Evolutionary conservation across 2,113 vertebrate genomes (phyloP), one percentile per base, ranked within the genome.

Genomic region (Ancistrus triradiatus): DNA sequence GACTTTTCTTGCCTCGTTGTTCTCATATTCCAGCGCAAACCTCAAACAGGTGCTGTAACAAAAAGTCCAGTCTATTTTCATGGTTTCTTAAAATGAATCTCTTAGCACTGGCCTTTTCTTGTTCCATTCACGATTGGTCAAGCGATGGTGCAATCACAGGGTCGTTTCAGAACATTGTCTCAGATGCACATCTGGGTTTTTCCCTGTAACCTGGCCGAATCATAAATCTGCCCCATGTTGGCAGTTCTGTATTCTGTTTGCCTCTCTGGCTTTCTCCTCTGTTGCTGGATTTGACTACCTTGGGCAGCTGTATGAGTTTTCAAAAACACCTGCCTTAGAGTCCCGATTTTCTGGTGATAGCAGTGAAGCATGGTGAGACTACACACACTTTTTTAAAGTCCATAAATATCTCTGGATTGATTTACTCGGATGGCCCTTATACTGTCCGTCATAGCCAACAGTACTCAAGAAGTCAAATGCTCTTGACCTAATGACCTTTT

Each of bases 21-120:
- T 65, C 51, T 17, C 63, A 65, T 55, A 55, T 55, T 57, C 44
- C 43, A 28, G 55, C 59, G 60, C 71, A 62, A 47, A 68, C 64
- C 63, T 64, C 72, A 80, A 60, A 75, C 27, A 66, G 42, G 58
- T 65, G 57, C 63, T 66, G 70, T 52, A 15, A 58, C 43, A 33
- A 25, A 58, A 57, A 24, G 15, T 48, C 19, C 43, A 13, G 43
- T 38, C 13, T 66, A 66, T 66, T 66, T 66, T 57, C n/a, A 58
- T 49, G 5, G 27, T 49, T 38, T 66, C 33, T 35, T 49, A 37
- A 65, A 55, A 56, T 33, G 19, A 58, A 46, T n/a, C n/a, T n/a
- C n/a, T n/a, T n/a, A n/a, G n/a, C n/a, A n/a, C n/a, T n/a, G n/a
- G n/a, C n/a, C n/a, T n/a, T n/a, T n/a, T n/a, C n/a, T n/a, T n/a